Conservation (phyloP, 2,797 vertebrate genomes). For the Halcyon badia region DNA sequence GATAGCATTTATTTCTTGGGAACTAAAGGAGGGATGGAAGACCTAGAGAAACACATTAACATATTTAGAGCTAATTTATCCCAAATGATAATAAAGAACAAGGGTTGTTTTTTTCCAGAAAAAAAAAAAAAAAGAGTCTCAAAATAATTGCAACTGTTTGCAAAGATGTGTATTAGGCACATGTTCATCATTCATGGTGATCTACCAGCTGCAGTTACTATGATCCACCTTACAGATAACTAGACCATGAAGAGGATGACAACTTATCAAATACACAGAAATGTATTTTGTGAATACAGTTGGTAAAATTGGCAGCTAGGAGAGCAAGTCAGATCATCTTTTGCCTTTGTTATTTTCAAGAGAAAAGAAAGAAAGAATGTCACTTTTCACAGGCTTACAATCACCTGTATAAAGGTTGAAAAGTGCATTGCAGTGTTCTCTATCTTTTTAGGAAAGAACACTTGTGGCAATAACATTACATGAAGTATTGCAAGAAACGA, state of each 20-base stretch:
- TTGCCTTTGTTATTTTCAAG: not conserved
- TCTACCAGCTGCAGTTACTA: not conserved
- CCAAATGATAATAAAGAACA: not conserved
- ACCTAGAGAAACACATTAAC: not conserved
- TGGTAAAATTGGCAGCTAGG: not conserved
- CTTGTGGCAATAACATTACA: not conserved
- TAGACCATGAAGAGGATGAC: not conserved
- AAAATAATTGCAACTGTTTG: not conserved
- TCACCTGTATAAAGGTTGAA: not conserved
- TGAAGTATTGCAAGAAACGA: not conserved
- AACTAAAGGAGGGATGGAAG: not conserved
- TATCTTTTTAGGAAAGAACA: slow-evolving; percentile 16
- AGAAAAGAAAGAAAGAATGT: not conserved
- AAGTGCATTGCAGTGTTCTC: not conserved
- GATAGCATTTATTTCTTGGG: not conserved
- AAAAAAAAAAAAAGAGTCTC: not conserved
- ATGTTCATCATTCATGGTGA: rapidly evolving
- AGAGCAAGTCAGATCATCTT: not conserved
- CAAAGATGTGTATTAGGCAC: not conserved
- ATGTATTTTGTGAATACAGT: not conserved
- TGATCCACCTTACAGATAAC: not conserved
- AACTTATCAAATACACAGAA: not conserved
- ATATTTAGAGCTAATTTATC: not conserved
- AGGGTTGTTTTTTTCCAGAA: no score
- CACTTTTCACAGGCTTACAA: not conserved